Evolutionary conservation across 2,888 invertebrate genomes (phyloP).

Genomic region (Cactoblastis cactorum): DNA sequence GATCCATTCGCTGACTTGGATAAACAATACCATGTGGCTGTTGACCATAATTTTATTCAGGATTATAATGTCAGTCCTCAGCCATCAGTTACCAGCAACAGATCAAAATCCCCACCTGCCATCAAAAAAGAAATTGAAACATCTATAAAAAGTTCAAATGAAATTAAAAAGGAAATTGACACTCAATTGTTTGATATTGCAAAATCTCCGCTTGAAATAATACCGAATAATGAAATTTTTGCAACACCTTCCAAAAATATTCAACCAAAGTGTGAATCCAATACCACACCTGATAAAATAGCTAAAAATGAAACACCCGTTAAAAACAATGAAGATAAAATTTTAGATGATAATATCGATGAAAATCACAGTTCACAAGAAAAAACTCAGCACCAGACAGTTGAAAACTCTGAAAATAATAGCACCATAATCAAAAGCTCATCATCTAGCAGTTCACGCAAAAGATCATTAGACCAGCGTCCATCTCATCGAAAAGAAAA

Average conservation of each 20-base stretch:
- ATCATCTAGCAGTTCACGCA: constrained; percentile 43
- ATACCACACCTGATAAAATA: constrained; percentile 1
- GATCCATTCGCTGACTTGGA: constrained; percentile 70
- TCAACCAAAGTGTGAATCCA: constrained; percentile 18
- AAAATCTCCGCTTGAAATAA: constrained; percentile 33
- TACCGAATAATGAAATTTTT: constrained; percentile 18
- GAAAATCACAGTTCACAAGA: constrained; percentile 27
- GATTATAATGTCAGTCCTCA: constrained; percentile 39
- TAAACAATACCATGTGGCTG: constrained; percentile 69
- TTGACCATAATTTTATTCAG: constrained; percentile 65
- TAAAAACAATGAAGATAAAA: constrained; percentile 21
- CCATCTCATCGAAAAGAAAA: constrained; percentile 72
- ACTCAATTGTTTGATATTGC: constrained; percentile 34
- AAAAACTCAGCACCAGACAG: constrained; percentile 32
- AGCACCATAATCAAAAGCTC: constrained; percentile 31
- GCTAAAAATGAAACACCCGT: constrained; percentile 10
- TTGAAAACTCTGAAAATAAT: constrained; percentile 31
- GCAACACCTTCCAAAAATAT: constrained; percentile 15
- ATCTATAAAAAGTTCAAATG: constrained; percentile 15
- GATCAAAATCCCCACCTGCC: constrained; percentile 25
- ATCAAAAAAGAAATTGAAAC: constrained; percentile 17
- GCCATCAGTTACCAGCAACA: constrained; percentile 17
- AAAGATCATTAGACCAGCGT: constrained; percentile 62
- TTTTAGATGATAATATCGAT: constrained; percentile 23
- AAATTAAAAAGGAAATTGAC: constrained; percentile 38